Percentiles rank a stretch among this genome's conserved stretches.
Evolutionary conservation across 1,140 invertebrate species (phyloP).

Genomic region (Trichomalopsis sarcophagae): DNA sequence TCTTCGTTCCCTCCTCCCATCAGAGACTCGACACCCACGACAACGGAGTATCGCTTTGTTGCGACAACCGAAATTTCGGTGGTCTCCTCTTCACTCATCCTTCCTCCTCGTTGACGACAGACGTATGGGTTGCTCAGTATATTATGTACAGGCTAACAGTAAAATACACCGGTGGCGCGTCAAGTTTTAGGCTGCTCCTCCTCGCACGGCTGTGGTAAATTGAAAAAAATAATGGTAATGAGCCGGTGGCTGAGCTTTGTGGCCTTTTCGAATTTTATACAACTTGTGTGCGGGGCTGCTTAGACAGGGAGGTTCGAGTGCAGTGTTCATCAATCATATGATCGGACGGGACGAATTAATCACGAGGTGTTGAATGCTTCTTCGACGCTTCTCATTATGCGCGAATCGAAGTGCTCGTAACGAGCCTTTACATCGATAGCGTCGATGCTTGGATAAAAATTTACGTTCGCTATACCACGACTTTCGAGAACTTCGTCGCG

Average conservation of each 20-base stretch:
- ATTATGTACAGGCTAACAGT: background rate
- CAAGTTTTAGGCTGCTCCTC: constrained; percentile 10
- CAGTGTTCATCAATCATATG: constrained; percentile 27
- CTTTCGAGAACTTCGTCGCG: background rate
- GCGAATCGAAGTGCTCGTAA: background rate
- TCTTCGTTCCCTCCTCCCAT: background rate
- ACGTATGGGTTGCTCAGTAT: background rate
- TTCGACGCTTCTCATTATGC: constrained; percentile 4
- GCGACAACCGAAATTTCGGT: constrained; percentile 24
- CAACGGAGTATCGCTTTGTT: constrained; percentile 28
- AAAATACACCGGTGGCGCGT: constrained; percentile 22
- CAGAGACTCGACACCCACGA: background rate
- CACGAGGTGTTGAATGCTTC: constrained; percentile 40
- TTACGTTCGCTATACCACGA: background rate
- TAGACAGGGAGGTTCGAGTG: too few relatives aligned
- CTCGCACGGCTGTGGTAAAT: constrained; percentile 14
- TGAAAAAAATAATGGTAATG: constrained; percentile 46
- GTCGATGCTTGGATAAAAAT: too few relatives aligned
- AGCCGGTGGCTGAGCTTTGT: constrained; percentile 3
- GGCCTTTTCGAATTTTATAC: constrained; percentile 1
- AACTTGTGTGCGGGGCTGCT: background rate
- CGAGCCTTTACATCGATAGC: background rate
- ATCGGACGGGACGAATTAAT: constrained; percentile 36
- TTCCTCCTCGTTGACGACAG: background rate
- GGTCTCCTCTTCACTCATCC: background rate